phyloP scores from a whole-genome alignment of 2,113 vertebrate genomes.

The Mus musculus region GRCm39 chr5:85254001-85254500 shows the following conservation, averaged over 20 bases:
- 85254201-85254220: constrained; percentile 9
- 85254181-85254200: constrained; percentile 1
- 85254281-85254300: not conserved
- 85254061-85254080: not conserved
- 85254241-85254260: not conserved
- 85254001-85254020: not conserved
- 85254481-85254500: constrained; percentile 30
- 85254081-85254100: not conserved
- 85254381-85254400: not conserved
- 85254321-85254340: not conserved
- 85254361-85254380: not conserved
- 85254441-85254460: not conserved
- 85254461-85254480: not conserved
- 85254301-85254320: not conserved
- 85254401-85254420: constrained; percentile 32
- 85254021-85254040: not conserved
- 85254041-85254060: not conserved
- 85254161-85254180: constrained; percentile 1
- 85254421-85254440: constrained; percentile 35
- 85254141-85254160: not conserved
- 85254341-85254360: not conserved
- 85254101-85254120: not conserved
- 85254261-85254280: constrained; percentile 2
- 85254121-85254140: not conserved
- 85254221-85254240: not conserved